Evolutionary conservation across 1,140 invertebrate species (phyloP).

Genomic region (Temnothorax curvispinosus): DNA sequence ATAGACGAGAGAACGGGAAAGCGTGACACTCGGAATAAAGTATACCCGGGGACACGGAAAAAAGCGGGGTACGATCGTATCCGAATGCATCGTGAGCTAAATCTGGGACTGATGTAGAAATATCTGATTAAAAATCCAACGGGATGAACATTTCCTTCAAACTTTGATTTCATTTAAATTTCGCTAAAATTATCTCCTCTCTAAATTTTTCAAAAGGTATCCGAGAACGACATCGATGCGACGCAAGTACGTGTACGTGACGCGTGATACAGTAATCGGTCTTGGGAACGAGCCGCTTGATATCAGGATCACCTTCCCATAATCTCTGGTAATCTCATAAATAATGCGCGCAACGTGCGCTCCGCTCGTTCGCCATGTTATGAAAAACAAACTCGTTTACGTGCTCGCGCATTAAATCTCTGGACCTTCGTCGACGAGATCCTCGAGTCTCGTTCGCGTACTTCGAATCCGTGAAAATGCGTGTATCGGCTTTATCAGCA

Average conservation of each 20-base stretch:
- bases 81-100: background rate
- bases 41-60: background rate
- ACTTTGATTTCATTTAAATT: background rate
- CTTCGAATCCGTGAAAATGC: constrained; percentile 13
- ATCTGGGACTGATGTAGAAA: background rate
- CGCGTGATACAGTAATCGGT: constrained; percentile 59
- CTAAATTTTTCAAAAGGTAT: background rate
- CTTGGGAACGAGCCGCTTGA: constrained; percentile 69
- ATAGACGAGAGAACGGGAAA: constrained; percentile 68
- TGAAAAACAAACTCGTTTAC: constrained; percentile 63
- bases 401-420: constrained; percentile 16
- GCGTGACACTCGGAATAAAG: constrained; percentile 35
- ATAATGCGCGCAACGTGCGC: constrained; percentile 77
- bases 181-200: background rate
- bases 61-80: background rate
- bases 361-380: constrained; percentile 34
- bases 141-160: background rate
- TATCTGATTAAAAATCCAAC: background rate
- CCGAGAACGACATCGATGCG: background rate
- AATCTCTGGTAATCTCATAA: constrained; percentile 83
- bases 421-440: background rate
- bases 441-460: constrained; percentile 11
- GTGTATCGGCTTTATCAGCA: constrained; percentile 20
- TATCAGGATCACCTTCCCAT: constrained; percentile 77
- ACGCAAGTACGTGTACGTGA: constrained; percentile 36